Conservation (phyloP, 2,113 vertebrate species). For the Xiphophorus couchianus region DNA sequence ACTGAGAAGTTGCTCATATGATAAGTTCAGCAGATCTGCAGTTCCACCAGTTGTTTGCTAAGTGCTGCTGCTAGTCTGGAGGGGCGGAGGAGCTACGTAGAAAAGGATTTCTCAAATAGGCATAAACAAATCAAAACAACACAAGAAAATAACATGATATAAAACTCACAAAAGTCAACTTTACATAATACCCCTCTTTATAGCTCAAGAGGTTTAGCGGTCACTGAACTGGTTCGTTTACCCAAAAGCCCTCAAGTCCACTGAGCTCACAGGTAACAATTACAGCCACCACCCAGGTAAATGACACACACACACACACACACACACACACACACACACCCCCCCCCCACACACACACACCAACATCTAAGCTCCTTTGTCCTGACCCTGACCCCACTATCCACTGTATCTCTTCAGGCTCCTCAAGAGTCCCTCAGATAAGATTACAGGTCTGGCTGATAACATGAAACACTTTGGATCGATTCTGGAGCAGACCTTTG, state of each 20-base stretch:
- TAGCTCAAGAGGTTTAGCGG: conserved; percentile 14
- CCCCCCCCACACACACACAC: not conserved
- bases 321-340: no score
- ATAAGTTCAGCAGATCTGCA: no score
- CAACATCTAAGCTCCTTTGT: conserved; percentile 5
- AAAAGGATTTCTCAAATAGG: no score
- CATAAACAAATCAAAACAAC: no score
- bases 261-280: conserved; percentile 54
- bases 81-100: no score
- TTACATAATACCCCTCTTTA: no score
- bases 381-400: conserved; percentile 38
- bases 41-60: no score
- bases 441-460: conserved; percentile 68
- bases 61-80: no score
- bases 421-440: conserved; percentile 41
- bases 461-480: conserved; percentile 54
- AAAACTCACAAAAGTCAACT: no score
- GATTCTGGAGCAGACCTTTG: conserved; percentile 13
- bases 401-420: conserved; percentile 28
- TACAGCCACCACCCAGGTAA: conserved; percentile 42
- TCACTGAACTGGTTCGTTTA: conserved; percentile 21
- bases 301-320: not conserved
- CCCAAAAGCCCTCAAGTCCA: conserved; percentile 20
- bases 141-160: no score
- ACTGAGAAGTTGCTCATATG: no score